These are phyloP conservation scores for Arvicanthis niloticus DNA, from an alignment of 2,113 vertebrate species.

Conservation along the genomic window DNA sequence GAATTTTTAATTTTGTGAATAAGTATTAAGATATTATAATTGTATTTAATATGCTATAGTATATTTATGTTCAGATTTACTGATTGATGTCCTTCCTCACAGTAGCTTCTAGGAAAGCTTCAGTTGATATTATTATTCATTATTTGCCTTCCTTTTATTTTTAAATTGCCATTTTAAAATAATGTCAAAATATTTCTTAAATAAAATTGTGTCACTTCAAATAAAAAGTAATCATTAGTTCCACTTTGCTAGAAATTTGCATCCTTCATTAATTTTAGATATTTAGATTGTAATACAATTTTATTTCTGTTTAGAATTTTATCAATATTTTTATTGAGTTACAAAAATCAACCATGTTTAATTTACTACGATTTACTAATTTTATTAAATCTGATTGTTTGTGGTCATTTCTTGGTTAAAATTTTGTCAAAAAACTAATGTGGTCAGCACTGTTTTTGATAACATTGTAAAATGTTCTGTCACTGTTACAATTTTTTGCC, in stretches of 20 bases:
- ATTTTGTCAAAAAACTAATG: not conserved
- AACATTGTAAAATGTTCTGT: not conserved
- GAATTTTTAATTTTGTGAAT: not conserved
- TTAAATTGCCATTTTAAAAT: not conserved
- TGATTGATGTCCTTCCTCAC: not conserved
- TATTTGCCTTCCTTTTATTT: constrained; percentile 13
- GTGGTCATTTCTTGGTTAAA: not conserved
- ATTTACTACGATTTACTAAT: not conserved
- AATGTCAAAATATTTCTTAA: not conserved
- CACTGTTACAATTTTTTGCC: not conserved
- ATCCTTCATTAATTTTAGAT: not conserved
- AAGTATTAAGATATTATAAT: not conserved
- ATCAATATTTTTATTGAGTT: not conserved
- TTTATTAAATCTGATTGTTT: not conserved
- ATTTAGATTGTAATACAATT: not conserved
- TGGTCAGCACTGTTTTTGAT: not conserved
- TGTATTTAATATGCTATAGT: not conserved
- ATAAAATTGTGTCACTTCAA: not conserved
- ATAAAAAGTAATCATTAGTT: not conserved
- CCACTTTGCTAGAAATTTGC: not conserved
- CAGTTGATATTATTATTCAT: not conserved
- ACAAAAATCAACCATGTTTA: not conserved
- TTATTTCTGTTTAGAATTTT: not conserved
- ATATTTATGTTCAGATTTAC: not conserved
- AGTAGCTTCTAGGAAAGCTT: not conserved